Base-by-base conservation (phyloP, 2,888 invertebrate species). In the Tineola bisselliella region DNA sequence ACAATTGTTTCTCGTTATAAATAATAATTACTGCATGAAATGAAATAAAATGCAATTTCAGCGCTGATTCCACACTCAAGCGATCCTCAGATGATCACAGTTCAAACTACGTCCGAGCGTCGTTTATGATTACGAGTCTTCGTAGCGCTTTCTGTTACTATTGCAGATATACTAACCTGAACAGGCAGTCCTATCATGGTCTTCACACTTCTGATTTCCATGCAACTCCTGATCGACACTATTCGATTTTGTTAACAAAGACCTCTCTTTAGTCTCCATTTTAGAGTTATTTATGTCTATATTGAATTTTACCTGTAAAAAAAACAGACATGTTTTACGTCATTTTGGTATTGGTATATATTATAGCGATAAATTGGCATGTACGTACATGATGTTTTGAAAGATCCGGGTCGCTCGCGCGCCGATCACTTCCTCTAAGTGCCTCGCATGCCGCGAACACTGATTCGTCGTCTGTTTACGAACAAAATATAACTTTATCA, bases 381-480 rank as follows among this genome's bases (percentile, higher is more conserved):
- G n/a, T n/a, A 70, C 77, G 72, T 56, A 82, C 84, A 59, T 79
- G 75, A 59, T 76, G 74, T 68, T 81, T 78, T 18, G 70, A 66
- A 1, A 77, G 59, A 11, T 75, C 73, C 0, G 77, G 74, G 44
- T 79, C 77, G 62, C 75, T 78, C n/a, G 77, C 73, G 1, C 75
- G 71, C 0, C 75, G 67, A 13, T 75, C 75, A 1, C 70, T 72
- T 10, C 64, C 64, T 11, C 69, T 66, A 0, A 73, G 64, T 1
- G 76, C 76, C 64, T 84, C 79, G 65, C 86, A 87, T 2, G 78
- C 77, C 5, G 73, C 75, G 63, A 86, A 84, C 30, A 84, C 74
- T 0, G 84, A 79, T 57, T 86, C 86, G 63, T 87, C 86, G 63
- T 86, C 86, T 87, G 66, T 61, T 63, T 62, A 44, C 19, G 61